Evolutionary conservation across 1,140 invertebrate genomes (phyloP).

Genomic region (Drosophila ananassae): DNA sequence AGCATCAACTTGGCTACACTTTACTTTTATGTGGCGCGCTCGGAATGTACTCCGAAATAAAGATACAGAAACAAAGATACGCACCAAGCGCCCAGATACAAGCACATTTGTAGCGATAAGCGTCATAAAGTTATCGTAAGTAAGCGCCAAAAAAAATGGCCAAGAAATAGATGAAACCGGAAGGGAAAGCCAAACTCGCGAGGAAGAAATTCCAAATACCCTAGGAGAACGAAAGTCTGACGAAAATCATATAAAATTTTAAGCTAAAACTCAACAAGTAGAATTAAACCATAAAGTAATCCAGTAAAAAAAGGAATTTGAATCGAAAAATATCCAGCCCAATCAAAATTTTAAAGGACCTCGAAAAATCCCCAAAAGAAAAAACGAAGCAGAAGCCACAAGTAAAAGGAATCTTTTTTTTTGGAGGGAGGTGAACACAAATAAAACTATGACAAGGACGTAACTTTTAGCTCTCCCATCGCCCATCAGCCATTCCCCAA

Average conservation of each 20-base stretch:
- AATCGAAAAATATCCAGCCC: background rate
- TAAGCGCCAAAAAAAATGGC: slow-evolving; percentile 67
- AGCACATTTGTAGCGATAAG: slow-evolving; percentile 82
- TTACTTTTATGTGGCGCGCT: slow-evolving; percentile 78
- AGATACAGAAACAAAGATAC: slow-evolving; percentile 74
- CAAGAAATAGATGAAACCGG: slow-evolving; percentile 31
- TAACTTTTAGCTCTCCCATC: slow-evolving; percentile 16
- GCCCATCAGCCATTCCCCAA: slow-evolving; percentile 28
- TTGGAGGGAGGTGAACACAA: slow-evolving; percentile 18
- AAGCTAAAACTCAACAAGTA: background rate
- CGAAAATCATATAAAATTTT: background rate
- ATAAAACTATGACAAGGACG: slow-evolving; percentile 66
- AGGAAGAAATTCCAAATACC: background rate
- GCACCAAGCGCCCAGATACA: slow-evolving; percentile 69
- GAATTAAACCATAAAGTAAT: too few relatives aligned
- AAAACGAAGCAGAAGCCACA: slow-evolving; percentile 37
- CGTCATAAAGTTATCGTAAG: slow-evolving; percentile 82
- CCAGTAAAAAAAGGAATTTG: background rate
- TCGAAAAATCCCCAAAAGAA: background rate
- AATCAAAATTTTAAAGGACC: background rate
- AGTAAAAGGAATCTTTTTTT: slow-evolving; percentile 50
- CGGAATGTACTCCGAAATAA: slow-evolving; percentile 79
- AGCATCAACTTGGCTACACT: slow-evolving; percentile 77
- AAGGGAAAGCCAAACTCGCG: background rate
- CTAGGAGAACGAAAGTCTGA: background rate